Conservation (phyloP, 2,797 vertebrate genomes). For the Centroberyx gerrardi region DNA sequence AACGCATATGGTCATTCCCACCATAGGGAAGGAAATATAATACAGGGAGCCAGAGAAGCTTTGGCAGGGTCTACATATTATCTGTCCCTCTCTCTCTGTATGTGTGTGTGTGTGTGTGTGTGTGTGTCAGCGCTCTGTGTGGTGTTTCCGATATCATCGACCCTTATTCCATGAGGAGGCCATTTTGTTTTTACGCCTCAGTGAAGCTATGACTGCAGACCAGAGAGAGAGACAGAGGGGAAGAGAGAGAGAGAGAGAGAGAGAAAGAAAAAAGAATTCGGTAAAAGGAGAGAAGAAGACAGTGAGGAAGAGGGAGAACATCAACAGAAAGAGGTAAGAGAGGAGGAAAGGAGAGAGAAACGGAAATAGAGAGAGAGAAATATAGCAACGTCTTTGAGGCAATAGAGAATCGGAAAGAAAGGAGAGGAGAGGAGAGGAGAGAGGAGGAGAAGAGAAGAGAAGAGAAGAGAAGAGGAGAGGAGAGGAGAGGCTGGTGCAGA, state of each 20-base stretch:
- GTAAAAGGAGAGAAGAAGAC: conserved; percentile 21
- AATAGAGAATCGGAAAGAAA: neutral
- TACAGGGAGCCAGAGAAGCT: conserved; percentile 51
- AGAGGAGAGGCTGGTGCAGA: conserved; percentile 7
- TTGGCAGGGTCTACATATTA: conserved; percentile 57
- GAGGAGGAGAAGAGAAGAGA: neutral
- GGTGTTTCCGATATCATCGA: conserved; percentile 68
- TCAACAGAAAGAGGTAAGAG: neutral
- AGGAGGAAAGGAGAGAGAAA: neutral
- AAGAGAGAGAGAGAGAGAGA: conserved; percentile 6
- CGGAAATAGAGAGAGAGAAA: neutral
- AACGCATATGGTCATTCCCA: conserved; percentile 75
- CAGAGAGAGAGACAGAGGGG: conserved; percentile 36
- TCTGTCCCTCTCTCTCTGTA: conserved; percentile 3
- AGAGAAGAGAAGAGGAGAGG: neutral
- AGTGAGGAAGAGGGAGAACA: neutral
- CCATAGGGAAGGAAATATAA: conserved; percentile 54
- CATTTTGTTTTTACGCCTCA: conserved; percentile 66
- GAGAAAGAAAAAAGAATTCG: neutral
- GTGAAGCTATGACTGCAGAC: conserved; percentile 64
- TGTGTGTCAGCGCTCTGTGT: conserved; percentile 39
- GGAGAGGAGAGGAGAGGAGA: neutral
- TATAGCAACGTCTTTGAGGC: neutral
- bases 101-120: conserved; percentile 18
- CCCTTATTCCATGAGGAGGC: conserved; percentile 64